phyloP scores from a whole-genome alignment of 2,113 vertebrate genomes.

The Silurus asotus region DNA sequence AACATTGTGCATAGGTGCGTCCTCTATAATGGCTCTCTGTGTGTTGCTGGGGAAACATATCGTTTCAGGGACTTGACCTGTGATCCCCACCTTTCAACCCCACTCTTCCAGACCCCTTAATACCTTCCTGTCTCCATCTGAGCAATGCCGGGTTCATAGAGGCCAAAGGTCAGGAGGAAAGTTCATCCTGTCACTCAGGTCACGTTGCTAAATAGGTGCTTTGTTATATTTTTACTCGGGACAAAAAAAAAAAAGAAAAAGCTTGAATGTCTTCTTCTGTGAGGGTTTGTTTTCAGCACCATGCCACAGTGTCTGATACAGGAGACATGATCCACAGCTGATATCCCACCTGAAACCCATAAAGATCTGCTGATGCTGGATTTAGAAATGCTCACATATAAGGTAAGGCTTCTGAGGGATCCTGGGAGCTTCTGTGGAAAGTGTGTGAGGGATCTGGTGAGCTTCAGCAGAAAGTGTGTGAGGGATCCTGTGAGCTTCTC shows the following conservation, averaged over 20 bases:
- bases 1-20: slow-evolving; percentile 8
- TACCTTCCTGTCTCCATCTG: slow-evolving; percentile 58
- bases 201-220: slow-evolving; percentile 49
- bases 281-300: not conserved
- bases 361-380: not conserved
- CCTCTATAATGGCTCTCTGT: slow-evolving; percentile 46
- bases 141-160: slow-evolving; percentile 35
- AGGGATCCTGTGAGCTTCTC: not conserved
- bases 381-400: no score
- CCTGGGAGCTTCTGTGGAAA: no score
- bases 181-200: slow-evolving; percentile 51
- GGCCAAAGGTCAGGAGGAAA: slow-evolving; percentile 47
- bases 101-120: slow-evolving; percentile 53
- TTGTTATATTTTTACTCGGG: slow-evolving; percentile 49
- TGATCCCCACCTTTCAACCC: slow-evolving; percentile 50
- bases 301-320: not conserved
- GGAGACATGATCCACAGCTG: not conserved
- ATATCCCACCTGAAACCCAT: not conserved
- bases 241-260: not conserved
- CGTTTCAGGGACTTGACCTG: slow-evolving; percentile 50
- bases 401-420: no score
- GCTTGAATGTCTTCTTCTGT: slow-evolving; percentile 2
- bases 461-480: not conserved
- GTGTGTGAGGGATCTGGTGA: not conserved
- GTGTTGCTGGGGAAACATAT: slow-evolving; percentile 45